phyloP scores from a whole-genome alignment of 2,888 invertebrate genomes.

The Elegia similella region DNA sequence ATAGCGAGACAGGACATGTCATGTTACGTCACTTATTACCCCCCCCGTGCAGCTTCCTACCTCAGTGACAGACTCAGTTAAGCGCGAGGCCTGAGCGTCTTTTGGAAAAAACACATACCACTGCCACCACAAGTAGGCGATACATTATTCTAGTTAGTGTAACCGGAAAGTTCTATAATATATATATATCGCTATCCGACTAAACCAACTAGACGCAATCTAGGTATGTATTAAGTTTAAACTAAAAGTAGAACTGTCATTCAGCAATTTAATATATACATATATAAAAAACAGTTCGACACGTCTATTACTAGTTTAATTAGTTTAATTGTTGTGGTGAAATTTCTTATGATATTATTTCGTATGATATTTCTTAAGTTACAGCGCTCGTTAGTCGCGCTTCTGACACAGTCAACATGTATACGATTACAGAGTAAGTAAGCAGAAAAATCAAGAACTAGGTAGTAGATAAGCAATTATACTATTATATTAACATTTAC shows the following conservation, averaged over 20 bases:
- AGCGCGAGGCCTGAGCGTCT: too few species aligned
- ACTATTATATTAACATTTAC: conserved; percentile 31
- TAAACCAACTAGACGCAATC: neutral
- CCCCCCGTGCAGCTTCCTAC: too few species aligned
- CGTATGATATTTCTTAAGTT: neutral
- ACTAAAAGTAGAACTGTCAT: too few species aligned
- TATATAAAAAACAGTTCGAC: too few species aligned
- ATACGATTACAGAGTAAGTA: conserved; percentile 29
- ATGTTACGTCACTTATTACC: too few species aligned
- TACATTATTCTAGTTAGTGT: too few species aligned
- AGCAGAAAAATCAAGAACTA: conserved; percentile 18
- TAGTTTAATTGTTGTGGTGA: neutral
- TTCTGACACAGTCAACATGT: neutral
- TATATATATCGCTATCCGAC: neutral
- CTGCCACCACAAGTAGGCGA: neutral
- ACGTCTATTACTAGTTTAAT: too few species aligned
- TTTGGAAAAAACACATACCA: neutral
- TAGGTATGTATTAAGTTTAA: neutral
- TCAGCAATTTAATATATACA: too few species aligned
- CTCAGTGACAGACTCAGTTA: too few species aligned
- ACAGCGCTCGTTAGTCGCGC: neutral
- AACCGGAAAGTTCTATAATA: neutral
- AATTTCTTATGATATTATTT: too few species aligned
- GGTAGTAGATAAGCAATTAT: conserved; percentile 37
- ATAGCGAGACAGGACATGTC: too few species aligned